Evolutionary conservation across 30 jellyfish, hydroid and myxozoan species (phyloP).

Genomic region (Cassiopea andromeda): DNA sequence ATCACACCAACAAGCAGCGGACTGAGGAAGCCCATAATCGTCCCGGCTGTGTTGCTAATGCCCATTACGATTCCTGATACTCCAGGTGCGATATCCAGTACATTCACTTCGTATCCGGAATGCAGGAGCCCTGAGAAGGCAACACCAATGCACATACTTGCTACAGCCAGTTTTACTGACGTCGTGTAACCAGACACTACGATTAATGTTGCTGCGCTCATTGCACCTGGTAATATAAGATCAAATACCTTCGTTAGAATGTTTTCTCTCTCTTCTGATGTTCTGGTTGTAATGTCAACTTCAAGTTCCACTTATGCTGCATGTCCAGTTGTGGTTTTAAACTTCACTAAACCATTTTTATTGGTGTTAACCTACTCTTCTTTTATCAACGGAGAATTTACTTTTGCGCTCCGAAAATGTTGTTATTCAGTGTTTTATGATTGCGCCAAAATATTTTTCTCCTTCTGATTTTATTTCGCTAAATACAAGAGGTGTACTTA

Average conservation of each 20-base stretch:
- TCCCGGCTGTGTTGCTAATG: conserved; percentile 94
- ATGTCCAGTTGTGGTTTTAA: too few relatives aligned
- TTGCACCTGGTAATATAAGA: conserved; percentile 75
- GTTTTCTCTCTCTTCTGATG: too few relatives aligned
- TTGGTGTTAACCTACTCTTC: too few relatives aligned
- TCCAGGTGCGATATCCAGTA: conserved; percentile 95
- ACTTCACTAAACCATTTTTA: too few relatives aligned
- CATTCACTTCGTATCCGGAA: conserved; percentile 96
- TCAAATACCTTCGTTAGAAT: too few relatives aligned
- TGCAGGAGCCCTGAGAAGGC: conserved; percentile 94
- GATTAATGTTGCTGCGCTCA: conserved; percentile 93
- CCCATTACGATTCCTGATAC: conserved; percentile 98
- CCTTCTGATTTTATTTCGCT: too few relatives aligned
- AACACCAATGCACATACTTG: conserved; percentile 96
- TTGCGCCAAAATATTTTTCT: too few relatives aligned
- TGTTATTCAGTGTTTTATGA: too few relatives aligned
- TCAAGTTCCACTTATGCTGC: too few relatives aligned
- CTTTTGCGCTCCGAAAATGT: background rate
- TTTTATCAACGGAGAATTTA: too few relatives aligned
- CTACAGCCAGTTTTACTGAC: conserved; percentile 90
- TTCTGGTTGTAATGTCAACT: too few relatives aligned
- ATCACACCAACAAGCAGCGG: conserved; percentile 95
- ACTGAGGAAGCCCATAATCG: conserved; percentile 95
- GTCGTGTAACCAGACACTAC: conserved; percentile 92
- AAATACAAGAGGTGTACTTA: too few relatives aligned